Percentiles rank a stretch among this genome's conserved stretches.
Evolutionary conservation across 2,888 invertebrate genomes (phyloP).

Genomic region (Cristatella mucedo): DNA sequence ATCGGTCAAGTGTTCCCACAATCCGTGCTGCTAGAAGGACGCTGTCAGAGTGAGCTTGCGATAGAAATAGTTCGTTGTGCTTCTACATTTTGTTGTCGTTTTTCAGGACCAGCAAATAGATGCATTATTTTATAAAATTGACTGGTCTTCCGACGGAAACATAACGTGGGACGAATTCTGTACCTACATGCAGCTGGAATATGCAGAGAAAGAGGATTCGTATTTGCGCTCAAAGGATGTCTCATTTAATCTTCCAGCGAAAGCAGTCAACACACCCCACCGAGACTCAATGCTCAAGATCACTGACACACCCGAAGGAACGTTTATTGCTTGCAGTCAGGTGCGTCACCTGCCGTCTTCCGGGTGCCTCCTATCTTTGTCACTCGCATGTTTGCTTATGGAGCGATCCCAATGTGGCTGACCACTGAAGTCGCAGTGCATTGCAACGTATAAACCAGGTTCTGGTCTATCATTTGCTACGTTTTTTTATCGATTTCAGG

Average conservation of each 20-base stretch:
- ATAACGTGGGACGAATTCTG: constrained; percentile 40
- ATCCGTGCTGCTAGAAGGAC: too few species aligned
- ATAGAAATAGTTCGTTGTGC: too few species aligned
- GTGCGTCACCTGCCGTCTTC: too few species aligned
- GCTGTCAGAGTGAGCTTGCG: too few species aligned
- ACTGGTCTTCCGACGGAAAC: constrained; percentile 35
- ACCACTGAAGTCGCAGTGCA: too few species aligned
- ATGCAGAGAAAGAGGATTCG: constrained; percentile 37
- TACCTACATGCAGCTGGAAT: constrained; percentile 39
- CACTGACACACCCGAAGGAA: constrained; percentile 30
- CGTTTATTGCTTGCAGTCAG: constrained; percentile 34
- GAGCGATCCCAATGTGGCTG: too few species aligned
- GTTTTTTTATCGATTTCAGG: constrained; percentile 21
- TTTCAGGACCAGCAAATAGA: constrained; percentile 32
- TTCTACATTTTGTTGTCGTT: too few species aligned
- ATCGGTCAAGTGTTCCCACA: too few species aligned
- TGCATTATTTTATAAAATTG: constrained; percentile 37
- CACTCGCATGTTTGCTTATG: too few species aligned
- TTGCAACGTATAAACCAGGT: too few species aligned
- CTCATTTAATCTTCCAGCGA: constrained; percentile 32
- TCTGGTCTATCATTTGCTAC: background rate
- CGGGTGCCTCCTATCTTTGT: too few species aligned
- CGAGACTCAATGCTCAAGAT: constrained; percentile 32
- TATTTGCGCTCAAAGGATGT: constrained; percentile 15
- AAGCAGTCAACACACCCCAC: constrained; percentile 31